Conservation (phyloP, 2,113 vertebrate species). For the Nanorana parkeri region DNA sequence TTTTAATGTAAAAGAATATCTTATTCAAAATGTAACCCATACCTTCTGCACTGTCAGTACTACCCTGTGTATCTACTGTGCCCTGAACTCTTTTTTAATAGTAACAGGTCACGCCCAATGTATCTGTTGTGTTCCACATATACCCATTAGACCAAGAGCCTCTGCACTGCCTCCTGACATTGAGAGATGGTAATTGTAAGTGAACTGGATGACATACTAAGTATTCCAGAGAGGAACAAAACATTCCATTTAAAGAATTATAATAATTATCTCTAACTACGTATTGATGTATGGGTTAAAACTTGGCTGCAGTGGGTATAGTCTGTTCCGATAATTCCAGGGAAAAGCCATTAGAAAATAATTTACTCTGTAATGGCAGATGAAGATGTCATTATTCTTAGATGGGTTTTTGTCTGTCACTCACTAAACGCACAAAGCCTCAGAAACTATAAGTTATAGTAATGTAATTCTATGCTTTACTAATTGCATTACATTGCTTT, state of each 20-base stretch:
- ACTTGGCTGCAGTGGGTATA: neutral
- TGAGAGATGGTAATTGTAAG: too few species aligned
- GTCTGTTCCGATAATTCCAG: neutral
- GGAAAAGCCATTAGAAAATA: constrained; percentile 9
- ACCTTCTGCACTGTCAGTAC: too few species aligned
- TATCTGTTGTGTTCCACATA: too few species aligned
- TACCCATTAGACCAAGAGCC: too few species aligned
- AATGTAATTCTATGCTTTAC: neutral
- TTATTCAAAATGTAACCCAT: too few species aligned
- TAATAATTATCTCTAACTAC: constrained; percentile 3
- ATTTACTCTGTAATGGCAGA: neutral
- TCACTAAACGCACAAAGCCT: neutral
- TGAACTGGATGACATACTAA: neutral
- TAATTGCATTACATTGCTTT: too few species aligned
- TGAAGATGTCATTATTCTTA: constrained; percentile 4
- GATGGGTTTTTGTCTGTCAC: neutral
- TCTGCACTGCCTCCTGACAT: too few species aligned
- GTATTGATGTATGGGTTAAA: neutral
- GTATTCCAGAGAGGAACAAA: neutral
- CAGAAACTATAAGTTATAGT: neutral
- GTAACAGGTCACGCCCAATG: too few species aligned
- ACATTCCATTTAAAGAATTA: neutral
- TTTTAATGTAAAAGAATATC: too few species aligned
- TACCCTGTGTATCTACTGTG: too few species aligned
- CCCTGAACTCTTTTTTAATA: too few species aligned